A percentile compares a stretch with the other conserved stretches of the same genome.
Conservation (phyloP, 1,140 invertebrate genomes). For the Odontomachus brunneus region DNA sequence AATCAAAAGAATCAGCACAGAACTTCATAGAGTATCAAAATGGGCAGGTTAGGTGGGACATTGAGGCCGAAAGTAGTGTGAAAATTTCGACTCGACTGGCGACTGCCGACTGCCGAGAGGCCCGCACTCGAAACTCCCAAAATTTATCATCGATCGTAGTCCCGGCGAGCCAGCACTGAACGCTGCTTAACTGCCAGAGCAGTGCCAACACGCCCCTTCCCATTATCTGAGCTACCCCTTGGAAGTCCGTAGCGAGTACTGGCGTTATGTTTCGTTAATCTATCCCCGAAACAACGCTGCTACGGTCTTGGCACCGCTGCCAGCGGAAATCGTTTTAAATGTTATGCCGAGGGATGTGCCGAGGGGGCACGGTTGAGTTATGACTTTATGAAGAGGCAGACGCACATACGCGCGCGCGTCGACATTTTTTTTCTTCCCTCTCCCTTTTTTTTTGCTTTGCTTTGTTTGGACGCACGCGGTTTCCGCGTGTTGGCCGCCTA, state of each 20-base stretch:
- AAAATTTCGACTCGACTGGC: neutral
- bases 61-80: too few relatives aligned
- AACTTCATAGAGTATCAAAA: too few relatives aligned
- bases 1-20: too few relatives aligned
- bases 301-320: constrained; percentile 84
- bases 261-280: constrained; percentile 85
- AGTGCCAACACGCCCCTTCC: constrained; percentile 83
- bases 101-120: neutral
- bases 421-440: constrained; percentile 30
- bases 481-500: constrained; percentile 54
- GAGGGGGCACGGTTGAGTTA: constrained; percentile 81
- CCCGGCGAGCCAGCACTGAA: constrained; percentile 75
- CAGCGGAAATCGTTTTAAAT: constrained; percentile 86
- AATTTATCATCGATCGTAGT: constrained; percentile 72
- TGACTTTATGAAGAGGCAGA: constrained; percentile 83
- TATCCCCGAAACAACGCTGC: constrained; percentile 84
- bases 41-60: too few relatives aligned
- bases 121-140: constrained; percentile 41
- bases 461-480: constrained; percentile 46
- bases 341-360: constrained; percentile 83
- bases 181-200: constrained; percentile 83
- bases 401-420: constrained; percentile 68
- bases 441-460: neutral
- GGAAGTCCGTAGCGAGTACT: constrained; percentile 81
- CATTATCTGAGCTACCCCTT: constrained; percentile 82